phyloP scores from a whole-genome alignment of 2,113 vertebrate species.

The Gopherus flavomarginatus region DNA sequence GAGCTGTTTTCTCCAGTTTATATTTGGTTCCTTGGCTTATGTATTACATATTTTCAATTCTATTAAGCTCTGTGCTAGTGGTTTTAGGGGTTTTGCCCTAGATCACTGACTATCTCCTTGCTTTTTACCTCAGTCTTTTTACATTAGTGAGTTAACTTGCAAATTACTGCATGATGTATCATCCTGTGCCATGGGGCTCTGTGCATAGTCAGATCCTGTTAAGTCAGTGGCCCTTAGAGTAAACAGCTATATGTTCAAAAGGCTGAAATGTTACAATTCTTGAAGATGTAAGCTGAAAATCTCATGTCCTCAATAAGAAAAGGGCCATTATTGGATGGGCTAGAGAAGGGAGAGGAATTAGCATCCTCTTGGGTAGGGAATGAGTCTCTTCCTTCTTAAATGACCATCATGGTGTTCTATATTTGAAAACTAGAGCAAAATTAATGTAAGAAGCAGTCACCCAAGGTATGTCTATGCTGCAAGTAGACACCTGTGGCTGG shows the following conservation, averaged over 20 bases:
- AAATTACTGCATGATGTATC: not conserved
- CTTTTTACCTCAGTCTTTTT: conserved; percentile 12
- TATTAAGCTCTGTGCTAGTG: conserved; percentile 26
- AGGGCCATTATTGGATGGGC: not conserved
- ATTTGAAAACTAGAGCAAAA: not conserved
- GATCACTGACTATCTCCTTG: conserved; percentile 6
- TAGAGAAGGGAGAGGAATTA: not conserved
- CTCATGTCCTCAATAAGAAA: not conserved
- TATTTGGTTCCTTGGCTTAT: conserved; percentile 44
- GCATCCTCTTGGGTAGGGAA: not conserved
- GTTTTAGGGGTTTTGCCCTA: conserved; percentile 6
- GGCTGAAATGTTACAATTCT: conserved; percentile 7
- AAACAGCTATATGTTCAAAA: conserved; percentile 28
- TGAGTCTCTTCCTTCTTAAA: not conserved
- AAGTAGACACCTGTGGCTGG: not conserved
- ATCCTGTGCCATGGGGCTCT: not conserved
- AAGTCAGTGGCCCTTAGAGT: not conserved
- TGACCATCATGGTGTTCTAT: not conserved
- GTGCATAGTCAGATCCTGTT: not conserved
- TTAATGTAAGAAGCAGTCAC: not conserved
- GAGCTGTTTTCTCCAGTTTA: conserved; percentile 55
- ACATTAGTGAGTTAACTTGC: conserved; percentile 19
- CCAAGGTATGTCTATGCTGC: not conserved
- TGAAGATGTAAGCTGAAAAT: not conserved
- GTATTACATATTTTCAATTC: conserved; percentile 48